A percentile compares a stretch with the other conserved stretches of the same genome.
These are phyloP conservation scores for Alfaro cultratus DNA, from an alignment of 2,797 vertebrate genomes.

Conservation along the genomic window DNA sequence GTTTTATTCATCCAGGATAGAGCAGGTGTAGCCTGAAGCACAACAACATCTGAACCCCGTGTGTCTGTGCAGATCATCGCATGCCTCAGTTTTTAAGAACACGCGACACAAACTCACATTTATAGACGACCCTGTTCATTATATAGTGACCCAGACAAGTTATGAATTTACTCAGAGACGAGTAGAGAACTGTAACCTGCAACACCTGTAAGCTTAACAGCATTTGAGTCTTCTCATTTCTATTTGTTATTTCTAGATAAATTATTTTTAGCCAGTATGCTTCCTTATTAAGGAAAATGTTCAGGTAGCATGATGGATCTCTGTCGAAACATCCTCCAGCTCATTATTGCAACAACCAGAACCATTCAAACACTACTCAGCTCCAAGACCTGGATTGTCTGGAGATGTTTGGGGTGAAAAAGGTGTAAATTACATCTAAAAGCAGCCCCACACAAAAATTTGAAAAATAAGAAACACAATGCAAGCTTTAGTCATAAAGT, in stretches of 20 bases:
- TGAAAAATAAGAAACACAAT: background rate
- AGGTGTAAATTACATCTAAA: background rate
- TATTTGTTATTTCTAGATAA: background rate
- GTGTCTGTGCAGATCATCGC: slow-evolving; percentile 6
- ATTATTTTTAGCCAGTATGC: background rate
- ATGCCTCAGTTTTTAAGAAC: background rate
- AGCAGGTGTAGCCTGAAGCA: slow-evolving; percentile 5
- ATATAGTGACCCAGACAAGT: slow-evolving; percentile 1
- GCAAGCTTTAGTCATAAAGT: background rate
- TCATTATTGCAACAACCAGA: background rate
- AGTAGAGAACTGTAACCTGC: background rate
- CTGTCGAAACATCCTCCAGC: background rate
- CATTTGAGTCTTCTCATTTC: background rate
- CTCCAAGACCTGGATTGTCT: background rate
- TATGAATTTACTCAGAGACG: slow-evolving; percentile 1
- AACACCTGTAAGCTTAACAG: background rate
- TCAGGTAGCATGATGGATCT: background rate
- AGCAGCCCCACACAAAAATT: background rate
- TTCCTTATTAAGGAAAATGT: background rate
- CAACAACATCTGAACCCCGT: slow-evolving; percentile 28
- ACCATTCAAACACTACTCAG: background rate
- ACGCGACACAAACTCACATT: background rate
- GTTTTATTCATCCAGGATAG: slow-evolving; percentile 6
- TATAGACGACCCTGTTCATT: slow-evolving; percentile 13
- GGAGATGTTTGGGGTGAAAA: background rate